Evolutionary conservation across 2,888 invertebrate genomes (phyloP), one percentile per base, ranked within the genome.

Genomic region (Chaitophorus viminalis): DNA sequence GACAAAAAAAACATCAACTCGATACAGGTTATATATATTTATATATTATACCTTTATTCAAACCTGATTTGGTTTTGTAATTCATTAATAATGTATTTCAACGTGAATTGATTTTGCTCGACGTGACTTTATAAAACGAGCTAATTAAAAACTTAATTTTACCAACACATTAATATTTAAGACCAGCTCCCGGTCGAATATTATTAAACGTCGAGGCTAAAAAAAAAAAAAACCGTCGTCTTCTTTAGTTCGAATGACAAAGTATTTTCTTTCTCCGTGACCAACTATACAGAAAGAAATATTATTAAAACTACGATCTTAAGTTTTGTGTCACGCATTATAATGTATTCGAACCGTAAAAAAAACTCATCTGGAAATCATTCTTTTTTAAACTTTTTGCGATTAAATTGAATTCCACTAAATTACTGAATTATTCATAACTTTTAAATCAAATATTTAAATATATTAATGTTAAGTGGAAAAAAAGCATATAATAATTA

Each of bases 391-490:
- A 74, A 54, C 60, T 74, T 54, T 54, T 33, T 31, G 33, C 36
- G 72, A 33, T 82, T 33, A 54, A 54, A 72, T 54, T 54, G n/a
- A 72, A 54, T 74, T n/a, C 36, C 18, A 79, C 17, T 74, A 31
- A 36, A 54, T 54, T 82, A 36, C 52, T 82, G 82, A 72, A 82
- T 82, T 36, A 82, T 74, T 82, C 54, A 82, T 82, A 72, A 11
- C 18, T 54, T n/a, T 36, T 25, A 60, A 82, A 74, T 82, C 54
- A 82, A 82, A 82, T 82, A 82, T 82, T 82, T 82, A 74, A 82
- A 82, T 74, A 54, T n/a, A 54, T 68, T 68, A 78, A 68, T 29
- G 52, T 31, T 18, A 33, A 36, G 17, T n/a, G 54, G 33, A 17
- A 18, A 60, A 54, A 78, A 33, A 31, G 11, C 11, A 82, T 39